Evolutionary conservation across 2,888 invertebrate species (phyloP).

Genomic region (Polylopha cassiicola): DNA sequence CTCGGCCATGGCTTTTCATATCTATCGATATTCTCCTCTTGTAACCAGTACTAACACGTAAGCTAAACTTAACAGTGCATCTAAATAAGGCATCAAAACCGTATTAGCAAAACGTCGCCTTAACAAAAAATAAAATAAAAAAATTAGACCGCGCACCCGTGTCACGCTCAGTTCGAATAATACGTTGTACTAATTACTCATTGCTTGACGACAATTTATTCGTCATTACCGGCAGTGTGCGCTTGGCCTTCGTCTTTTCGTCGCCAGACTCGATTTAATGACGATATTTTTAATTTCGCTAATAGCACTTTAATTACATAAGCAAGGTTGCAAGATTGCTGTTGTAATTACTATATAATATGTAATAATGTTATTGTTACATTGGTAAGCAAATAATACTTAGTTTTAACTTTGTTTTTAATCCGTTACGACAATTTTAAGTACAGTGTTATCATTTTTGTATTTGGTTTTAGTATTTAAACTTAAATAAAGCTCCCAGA

Average conservation of each 20-base stretch:
- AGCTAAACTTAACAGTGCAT: no score
- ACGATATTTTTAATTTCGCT: constrained; percentile 73
- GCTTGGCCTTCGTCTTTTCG: constrained; percentile 62
- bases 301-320: constrained; percentile 73
- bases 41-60: no score
- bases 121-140: constrained; percentile 42
- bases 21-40: no score
- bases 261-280: constrained; percentile 55
- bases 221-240: constrained; percentile 61
- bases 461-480: no score
- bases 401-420: neutral
- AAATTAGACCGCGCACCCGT: constrained; percentile 41
- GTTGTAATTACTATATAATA: constrained; percentile 1
- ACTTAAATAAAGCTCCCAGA: no score
- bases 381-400: no score
- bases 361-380: no score
- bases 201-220: constrained; percentile 72
- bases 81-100: constrained; percentile 25
- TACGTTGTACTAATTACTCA: constrained; percentile 60
- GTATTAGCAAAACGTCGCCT: no score
- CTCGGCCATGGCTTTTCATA: no score
- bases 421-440: no score
- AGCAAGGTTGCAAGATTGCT: constrained; percentile 15
- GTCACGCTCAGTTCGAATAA: constrained; percentile 61
- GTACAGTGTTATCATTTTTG: no score